Base-by-base conservation (phyloP, 2,113 vertebrate species). In the Holacanthus passer region DNA sequence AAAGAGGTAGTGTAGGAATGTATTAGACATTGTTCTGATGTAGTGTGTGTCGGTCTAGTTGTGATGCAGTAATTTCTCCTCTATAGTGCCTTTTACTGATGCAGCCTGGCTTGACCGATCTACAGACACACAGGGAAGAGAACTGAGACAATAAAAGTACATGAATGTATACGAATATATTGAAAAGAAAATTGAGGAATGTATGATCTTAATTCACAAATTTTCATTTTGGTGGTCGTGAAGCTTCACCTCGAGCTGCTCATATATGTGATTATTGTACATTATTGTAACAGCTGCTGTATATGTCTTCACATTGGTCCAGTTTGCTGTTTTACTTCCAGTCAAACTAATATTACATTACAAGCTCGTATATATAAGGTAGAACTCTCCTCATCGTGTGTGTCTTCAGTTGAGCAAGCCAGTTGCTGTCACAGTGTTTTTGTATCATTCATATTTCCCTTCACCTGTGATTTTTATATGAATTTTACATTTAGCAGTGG, bases 81-180 rank as follows among this genome's bases (percentile, higher is more conserved):
- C 82, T 80, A 77, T 83, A 89, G 92, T 94, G 92, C 93, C 93
- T 94, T 93, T 87, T 75, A 81, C 89, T 92, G 89, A 87, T 79
- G 73, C 89, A 82, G 87, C 79, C 70, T 87, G 88, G 89, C 89
- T 88, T 88, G 88, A 58, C 48, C 76, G 79, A 77, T 72, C 48
- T 37, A 35, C 22, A 70, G 84, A 84, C 86, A 80, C 84, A 86
- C 83, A 88, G 63, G 29, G 53, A 65, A 24, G 59, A 76, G 68
- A 64, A 32, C n/a, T 43, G 56, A 47, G 41, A 66, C 12, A 20
- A 47, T 60, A 62, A 50, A 22, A 27, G 53, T 59, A 32, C 11
- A 74, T 67, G 65, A 77, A 79, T 83, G 56, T 79, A 66, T 62
- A 3, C 20, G 39, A 68, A 39, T 14, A 43, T 8, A 47, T 59